Evolutionary conservation across 2,113 vertebrate genomes (phyloP).

Genomic region (Salvator merianae): DNA sequence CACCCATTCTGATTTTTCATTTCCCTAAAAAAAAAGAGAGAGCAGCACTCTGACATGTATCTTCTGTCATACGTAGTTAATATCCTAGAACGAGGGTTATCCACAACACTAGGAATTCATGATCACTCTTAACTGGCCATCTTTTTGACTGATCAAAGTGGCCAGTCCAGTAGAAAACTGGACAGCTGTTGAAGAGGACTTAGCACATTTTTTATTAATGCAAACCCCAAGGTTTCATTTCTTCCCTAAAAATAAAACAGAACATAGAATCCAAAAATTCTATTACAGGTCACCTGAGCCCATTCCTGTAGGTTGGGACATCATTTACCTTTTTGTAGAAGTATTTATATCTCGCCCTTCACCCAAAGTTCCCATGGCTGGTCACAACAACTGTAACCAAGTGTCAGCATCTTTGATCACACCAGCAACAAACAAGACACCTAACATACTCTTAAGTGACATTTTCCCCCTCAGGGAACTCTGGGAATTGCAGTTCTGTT

Average conservation of each 20-base stretch:
- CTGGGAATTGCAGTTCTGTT: neutral
- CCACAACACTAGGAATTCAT: neutral
- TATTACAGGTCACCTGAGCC: neutral
- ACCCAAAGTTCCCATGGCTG: too few species aligned
- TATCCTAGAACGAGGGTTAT: neutral
- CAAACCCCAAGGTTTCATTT: neutral
- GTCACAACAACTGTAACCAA: neutral
- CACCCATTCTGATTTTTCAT: neutral
- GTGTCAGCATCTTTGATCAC: neutral
- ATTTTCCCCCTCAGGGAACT: neutral
- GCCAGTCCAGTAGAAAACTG: too few species aligned
- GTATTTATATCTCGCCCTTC: too few species aligned
- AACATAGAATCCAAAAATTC: neutral
- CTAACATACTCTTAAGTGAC: neutral
- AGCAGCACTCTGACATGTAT: neutral
- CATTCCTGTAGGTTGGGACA: too few species aligned
- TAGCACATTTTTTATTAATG: neutral
- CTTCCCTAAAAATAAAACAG: neutral
- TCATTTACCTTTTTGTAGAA: neutral
- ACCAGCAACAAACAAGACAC: neutral
- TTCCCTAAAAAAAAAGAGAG: neutral
- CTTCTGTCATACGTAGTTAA: neutral
- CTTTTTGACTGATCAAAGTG: neutral
- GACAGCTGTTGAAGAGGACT: neutral
- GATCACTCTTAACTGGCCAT: neutral